Evolutionary conservation across 2,888 invertebrate species (phyloP), one percentile per base, ranked within the genome.

Genomic region (Terebella lapidaria): DNA sequence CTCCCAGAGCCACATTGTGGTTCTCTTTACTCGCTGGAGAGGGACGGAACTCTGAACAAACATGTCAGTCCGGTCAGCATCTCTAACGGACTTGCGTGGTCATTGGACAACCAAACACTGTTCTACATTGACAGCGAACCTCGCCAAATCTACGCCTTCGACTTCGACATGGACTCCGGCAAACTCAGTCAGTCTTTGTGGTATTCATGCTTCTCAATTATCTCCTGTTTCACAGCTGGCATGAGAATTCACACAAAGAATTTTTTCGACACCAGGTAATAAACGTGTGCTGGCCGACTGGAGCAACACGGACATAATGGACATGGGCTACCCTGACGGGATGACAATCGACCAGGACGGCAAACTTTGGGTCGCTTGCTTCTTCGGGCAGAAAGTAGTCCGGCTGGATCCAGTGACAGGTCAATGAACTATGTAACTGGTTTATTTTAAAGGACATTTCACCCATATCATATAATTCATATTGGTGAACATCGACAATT

Each of bases 31-130:
- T 65, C 69, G 24, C 53, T 76, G 54, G 72, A 72, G 25, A 54
- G 59, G n/a, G 72, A 72, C 27, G 66, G 67, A 0, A 66, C 58
- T 2, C 22, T 74, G 10, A 62, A 56, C n/a, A 66, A 46, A 10
- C 67, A 70, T 26, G 57, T 67, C 20, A 67, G 65, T 3, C 70
- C 71, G 28, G 60, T 76, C 22, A 64, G 63, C 56, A 71, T 89
- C n/a, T 90, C 90, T 51, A 92, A 91, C 72, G 91, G 91, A 1
- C 78, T 91, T 3, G 87, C 87, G 0, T 92, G 91, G 91, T 88
- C 86, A 22, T 73, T 81, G 0, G 87, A 88, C 70, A 86, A 86
- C 71, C 84, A 85, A 63, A 86, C 84, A 69, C 86, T 91, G 84
- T 91, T 88, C 79, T 91, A 88, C 78, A 89, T 90, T 42, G 91